phyloP scores from a whole-genome alignment of 2,797 vertebrate genomes.

The Echiichthys vipera region DNA sequence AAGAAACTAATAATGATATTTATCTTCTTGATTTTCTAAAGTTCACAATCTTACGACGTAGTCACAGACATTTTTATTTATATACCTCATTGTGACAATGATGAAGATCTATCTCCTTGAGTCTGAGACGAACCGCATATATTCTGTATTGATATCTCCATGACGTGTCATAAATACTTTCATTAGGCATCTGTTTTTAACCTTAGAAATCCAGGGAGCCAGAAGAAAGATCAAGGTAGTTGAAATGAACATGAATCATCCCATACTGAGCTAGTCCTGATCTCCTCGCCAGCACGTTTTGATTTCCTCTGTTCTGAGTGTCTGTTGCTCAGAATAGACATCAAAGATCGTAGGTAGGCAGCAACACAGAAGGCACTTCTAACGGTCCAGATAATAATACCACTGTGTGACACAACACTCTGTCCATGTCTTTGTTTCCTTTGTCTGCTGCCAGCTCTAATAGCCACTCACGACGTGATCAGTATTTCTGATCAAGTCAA shows the following conservation, averaged over 20 bases:
- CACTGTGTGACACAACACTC: conserved; percentile 22
- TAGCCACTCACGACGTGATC: conserved; percentile 32
- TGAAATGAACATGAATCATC: neutral
- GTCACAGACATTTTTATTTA: neutral
- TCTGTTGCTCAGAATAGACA: conserved; percentile 48
- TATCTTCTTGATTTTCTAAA: neutral
- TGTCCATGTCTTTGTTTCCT: conserved; percentile 48
- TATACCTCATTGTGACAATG: neutral
- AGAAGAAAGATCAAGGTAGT: neutral
- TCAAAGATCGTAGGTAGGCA: conserved; percentile 57
- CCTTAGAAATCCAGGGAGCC: neutral
- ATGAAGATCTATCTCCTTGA: neutral
- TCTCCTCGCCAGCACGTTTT: neutral
- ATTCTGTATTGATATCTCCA: neutral
- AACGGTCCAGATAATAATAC: conserved; percentile 44
- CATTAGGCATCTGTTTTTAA: neutral
- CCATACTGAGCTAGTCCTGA: neutral
- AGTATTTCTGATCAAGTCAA: conserved; percentile 44
- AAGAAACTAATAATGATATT: neutral
- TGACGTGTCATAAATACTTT: neutral
- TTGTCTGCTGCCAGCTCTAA: conserved; percentile 47
- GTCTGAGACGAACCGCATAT: neutral
- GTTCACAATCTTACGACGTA: neutral
- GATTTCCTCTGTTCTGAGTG: conserved; percentile 22
- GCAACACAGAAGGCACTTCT: conserved; percentile 35